phyloP scores from a whole-genome alignment of 1,140 invertebrate species.

The Drosophila yakuba region DNA sequence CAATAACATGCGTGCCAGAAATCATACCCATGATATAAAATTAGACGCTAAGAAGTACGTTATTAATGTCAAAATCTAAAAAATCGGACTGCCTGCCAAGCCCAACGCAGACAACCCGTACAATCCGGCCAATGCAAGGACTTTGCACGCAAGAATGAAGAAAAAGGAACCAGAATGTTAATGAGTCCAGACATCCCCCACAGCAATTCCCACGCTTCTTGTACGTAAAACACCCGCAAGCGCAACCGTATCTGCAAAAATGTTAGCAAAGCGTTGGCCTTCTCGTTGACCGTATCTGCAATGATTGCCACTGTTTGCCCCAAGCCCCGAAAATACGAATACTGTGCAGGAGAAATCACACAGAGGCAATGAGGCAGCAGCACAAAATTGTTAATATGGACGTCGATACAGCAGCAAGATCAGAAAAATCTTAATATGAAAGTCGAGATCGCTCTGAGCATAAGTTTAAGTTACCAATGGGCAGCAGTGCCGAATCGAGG shows the following conservation, averaged over 20 bases:
- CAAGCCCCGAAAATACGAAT: slow-evolving; percentile 21
- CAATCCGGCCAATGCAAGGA: slow-evolving; percentile 27
- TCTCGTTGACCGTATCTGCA: not conserved
- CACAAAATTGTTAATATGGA: slow-evolving; percentile 58
- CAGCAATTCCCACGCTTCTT: slow-evolving; percentile 67
- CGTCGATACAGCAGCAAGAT: slow-evolving; percentile 49
- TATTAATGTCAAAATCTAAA: slow-evolving; percentile 65
- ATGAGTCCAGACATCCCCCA: slow-evolving; percentile 13
- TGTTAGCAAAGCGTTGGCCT: slow-evolving; percentile 9
- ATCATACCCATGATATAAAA: slow-evolving; percentile 41
- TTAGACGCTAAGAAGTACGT: slow-evolving; percentile 56
- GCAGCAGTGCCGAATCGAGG: slow-evolving; percentile 10
- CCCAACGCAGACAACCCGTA: slow-evolving; percentile 25
- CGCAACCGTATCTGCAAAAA: slow-evolving; percentile 38
- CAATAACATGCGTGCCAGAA: slow-evolving; percentile 58
- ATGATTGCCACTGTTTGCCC: slow-evolving; percentile 41
- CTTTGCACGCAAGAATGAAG: slow-evolving; percentile 54
- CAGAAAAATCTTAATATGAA: slow-evolving; percentile 59
- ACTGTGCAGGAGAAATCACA: slow-evolving; percentile 45
- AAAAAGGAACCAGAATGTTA: slow-evolving; percentile 11
- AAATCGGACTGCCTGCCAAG: slow-evolving; percentile 31
- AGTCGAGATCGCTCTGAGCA: slow-evolving; percentile 72
- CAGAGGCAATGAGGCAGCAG: slow-evolving; percentile 32
- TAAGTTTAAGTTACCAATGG: slow-evolving; percentile 10
- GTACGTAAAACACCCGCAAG: slow-evolving; percentile 56